These are phyloP conservation scores for Phrynosoma platyrhinos DNA, from an alignment of 2,113 vertebrate genomes.

Conservation along the genomic window DNA sequence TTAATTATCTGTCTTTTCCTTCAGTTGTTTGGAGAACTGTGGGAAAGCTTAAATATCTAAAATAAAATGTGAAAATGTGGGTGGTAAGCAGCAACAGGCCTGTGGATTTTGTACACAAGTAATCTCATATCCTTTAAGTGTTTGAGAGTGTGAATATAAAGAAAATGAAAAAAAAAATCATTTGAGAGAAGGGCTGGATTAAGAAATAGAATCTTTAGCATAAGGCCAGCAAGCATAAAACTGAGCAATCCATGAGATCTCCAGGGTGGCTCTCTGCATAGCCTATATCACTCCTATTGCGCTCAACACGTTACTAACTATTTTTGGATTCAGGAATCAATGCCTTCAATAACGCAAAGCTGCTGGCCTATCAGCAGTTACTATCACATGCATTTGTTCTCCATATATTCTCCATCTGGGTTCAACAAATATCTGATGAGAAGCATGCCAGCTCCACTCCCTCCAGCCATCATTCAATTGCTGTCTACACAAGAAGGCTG, in stretches of 20 bases:
- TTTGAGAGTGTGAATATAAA: neutral
- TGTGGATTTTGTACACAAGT: neutral
- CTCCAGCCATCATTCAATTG: neutral
- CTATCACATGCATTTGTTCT: neutral
- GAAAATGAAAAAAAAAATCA: slow-evolving; percentile 13
- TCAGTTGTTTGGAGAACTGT: slow-evolving; percentile 41
- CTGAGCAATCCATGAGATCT: neutral
- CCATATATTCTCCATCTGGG: neutral
- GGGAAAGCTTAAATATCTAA: slow-evolving; percentile 1
- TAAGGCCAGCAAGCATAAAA: neutral
- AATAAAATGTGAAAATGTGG: slow-evolving; percentile 3
- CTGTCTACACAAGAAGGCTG: no score
- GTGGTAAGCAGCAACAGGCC: neutral
- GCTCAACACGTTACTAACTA: neutral
- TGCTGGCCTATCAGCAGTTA: neutral
- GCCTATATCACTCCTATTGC: neutral
- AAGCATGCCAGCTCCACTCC: neutral
- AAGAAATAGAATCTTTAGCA: neutral
- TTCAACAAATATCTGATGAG: neutral
- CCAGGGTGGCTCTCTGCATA: no score
- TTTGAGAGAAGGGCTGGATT: neutral
- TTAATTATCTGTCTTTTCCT: slow-evolving; percentile 42
- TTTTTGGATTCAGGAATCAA: neutral
- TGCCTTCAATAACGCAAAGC: neutral
- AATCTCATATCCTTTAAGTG: neutral